Evolutionary conservation across 2,888 invertebrate species (phyloP), one percentile per base, ranked within the genome.

Genomic region (Podotricha telesiphe): DNA sequence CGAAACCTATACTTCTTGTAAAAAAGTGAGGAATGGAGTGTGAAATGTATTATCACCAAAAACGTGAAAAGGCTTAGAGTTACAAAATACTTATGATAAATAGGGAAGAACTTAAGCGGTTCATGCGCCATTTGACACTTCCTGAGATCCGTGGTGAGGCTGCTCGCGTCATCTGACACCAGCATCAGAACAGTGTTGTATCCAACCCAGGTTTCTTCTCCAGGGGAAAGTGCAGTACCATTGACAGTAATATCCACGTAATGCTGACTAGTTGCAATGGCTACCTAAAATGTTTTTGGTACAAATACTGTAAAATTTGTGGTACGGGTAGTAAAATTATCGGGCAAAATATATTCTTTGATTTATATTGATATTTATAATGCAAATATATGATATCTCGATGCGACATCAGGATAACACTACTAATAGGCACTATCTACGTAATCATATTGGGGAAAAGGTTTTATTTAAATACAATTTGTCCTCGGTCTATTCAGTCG

Each of bases 171-270:
- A 0, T 80, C 77, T 0, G 74, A 74, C 1, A 89, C 77, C 34
- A 79, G 74, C 28, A 82, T 78, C 10, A 71, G 75, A 0, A 65
- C 47, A 0, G 75, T 68, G 50, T 64, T 65, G 74, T 82, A 84
- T 0, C 77, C 74, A 2, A 81, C 67, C 88, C 87, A 88, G 4
- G 81, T 77, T 73, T 90, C 90, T 1, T 69, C 68, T 3, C 85
- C 84, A 0, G 85, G 86, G 10, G 81, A 82, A 3, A 91, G 69
- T 0, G 88, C 79, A 0, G 86, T 86, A 0, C 91, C 90, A 59
- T 90, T 90, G 4, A 78, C 74, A 0, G 79, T 58, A 0, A 79
- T 67, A 48, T 91, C 90, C 0, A 86, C 80, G 68, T 79, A 91
- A 19, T 79, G 78, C 19, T 81, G 79, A 10, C 79, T 76, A 0